Evolutionary conservation across 2,113 vertebrate species (phyloP).

Genomic region (Pelobates fuscus): DNA sequence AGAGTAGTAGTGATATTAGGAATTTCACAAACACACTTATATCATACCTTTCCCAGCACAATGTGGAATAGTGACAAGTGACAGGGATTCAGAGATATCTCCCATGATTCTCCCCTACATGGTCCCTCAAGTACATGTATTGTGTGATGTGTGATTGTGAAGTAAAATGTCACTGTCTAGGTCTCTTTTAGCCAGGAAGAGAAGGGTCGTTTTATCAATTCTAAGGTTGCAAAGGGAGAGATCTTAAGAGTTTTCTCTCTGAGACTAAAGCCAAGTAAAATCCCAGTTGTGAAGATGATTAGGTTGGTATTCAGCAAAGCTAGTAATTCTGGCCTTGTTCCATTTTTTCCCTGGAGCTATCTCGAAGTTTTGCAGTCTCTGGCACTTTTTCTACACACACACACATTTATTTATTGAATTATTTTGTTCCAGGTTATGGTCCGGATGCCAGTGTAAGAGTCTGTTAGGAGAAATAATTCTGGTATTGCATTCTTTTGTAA

Average conservation of each 20-base stretch:
- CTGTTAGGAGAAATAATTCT: neutral
- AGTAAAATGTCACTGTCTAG: neutral
- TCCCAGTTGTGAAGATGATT: neutral
- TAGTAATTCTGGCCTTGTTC: neutral
- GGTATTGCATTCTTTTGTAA: neutral
- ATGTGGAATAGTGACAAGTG: too few relatives aligned
- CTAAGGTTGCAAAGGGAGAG: neutral
- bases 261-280: conserved; percentile 3
- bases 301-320: neutral
- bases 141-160: too few relatives aligned
- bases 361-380: neutral
- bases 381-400: neutral
- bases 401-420: neutral
- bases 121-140: too few relatives aligned
- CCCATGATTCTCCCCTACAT: too few relatives aligned
- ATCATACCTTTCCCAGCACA: too few relatives aligned
- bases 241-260: neutral
- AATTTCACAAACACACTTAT: too few relatives aligned
- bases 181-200: neutral
- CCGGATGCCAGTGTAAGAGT: neutral
- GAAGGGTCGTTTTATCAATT: neutral
- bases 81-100: too few relatives aligned
- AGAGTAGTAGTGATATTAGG: too few relatives aligned
- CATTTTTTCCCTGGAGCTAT: neutral
- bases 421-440: neutral